Conservation (phyloP, 1,140 invertebrate genomes). For the Ptiloglossa arizonensis region DNA sequence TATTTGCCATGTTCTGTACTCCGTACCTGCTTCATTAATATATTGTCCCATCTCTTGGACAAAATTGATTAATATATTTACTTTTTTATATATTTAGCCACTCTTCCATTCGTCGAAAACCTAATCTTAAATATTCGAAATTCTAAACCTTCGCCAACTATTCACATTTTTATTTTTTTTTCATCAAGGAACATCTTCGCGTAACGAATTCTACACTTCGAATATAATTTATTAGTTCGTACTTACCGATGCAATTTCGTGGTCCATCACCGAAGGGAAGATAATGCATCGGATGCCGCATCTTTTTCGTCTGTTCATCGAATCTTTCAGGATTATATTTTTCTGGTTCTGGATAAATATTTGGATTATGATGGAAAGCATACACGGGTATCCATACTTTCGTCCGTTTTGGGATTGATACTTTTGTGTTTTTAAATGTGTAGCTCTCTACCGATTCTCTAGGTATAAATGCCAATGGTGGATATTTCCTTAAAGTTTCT, state of each 20-base stretch:
- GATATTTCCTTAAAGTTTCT: conserved; percentile 85
- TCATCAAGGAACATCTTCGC: too few species aligned
- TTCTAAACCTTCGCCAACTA: too few species aligned
- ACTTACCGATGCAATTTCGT: conserved; percentile 87
- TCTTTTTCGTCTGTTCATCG: conserved; percentile 79
- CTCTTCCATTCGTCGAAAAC: too few species aligned
- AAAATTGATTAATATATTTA: too few species aligned
- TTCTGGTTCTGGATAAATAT: conserved; percentile 83
- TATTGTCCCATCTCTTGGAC: too few species aligned
- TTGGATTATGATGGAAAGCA: conserved; percentile 83
- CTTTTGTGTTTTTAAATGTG: conserved; percentile 77
- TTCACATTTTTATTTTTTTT: too few species aligned
- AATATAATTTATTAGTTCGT: conserved; percentile 33
- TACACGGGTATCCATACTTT: conserved; percentile 80
- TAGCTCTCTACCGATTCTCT: conserved; percentile 79
- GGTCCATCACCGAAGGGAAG: conserved; percentile 88
- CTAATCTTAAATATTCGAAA: too few species aligned
- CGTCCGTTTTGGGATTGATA: conserved; percentile 77
- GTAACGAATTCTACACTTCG: too few species aligned
- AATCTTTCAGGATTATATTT: conserved; percentile 85
- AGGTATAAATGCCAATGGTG: conserved; percentile 80
- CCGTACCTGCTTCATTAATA: too few species aligned
- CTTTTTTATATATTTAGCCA: too few species aligned
- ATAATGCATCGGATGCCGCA: conserved; percentile 79
- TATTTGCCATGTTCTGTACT: too few species aligned